Base-by-base conservation (phyloP, 2,888 invertebrate species). In the Leptopilina myrica region DNA sequence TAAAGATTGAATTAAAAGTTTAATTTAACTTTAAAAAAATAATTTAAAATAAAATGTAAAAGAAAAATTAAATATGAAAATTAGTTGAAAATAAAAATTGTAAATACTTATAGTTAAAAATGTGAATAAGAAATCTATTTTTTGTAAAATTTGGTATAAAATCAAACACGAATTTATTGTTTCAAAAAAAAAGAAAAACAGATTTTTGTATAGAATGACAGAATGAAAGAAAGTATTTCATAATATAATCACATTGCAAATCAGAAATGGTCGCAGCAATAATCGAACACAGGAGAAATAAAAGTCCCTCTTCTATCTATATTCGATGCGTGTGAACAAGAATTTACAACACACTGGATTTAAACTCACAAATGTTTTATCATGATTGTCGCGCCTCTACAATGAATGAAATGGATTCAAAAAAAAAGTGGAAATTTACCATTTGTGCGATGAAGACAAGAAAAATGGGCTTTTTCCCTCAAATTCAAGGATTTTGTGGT, bases 241-340 rank as follows among this genome's bases (percentile, higher is more conserved):
- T 56, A 56, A 56, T 56, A 49, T 49, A 49, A 49, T 49, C 49
- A 15, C 33, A 73, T 9, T 56, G 33, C 33, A 33, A 73, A 56
- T 73, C 56, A 56, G 56, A 56, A 73, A 49, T 49, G 49, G 49
- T 49, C 56, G 33, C 33, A 56, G 33, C n/a, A 56, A 73, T 33
- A 59, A 73, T 73, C 9, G 53, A 73, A n/a, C 8, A 43, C 15
- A n/a, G 2, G 56, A 73, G 56, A 33, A 59, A 73, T 73, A 73
- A 40, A 56, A n/a, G 20, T 49, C 62, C 62, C 26, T 43, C 8
- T 8, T 0, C 5, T 56, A 33, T 56, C 14, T 73, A 53, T 67
- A 20, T 59, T 56, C 73, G n/a, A 73, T 40, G n/a, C 56, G 56
- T 73, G 56, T 73, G 56, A 59, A 73, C 56, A 73, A 73, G 73